Conservation (phyloP, 2,888 invertebrate genomes). For the Ochlodes sylvanus region DNA sequence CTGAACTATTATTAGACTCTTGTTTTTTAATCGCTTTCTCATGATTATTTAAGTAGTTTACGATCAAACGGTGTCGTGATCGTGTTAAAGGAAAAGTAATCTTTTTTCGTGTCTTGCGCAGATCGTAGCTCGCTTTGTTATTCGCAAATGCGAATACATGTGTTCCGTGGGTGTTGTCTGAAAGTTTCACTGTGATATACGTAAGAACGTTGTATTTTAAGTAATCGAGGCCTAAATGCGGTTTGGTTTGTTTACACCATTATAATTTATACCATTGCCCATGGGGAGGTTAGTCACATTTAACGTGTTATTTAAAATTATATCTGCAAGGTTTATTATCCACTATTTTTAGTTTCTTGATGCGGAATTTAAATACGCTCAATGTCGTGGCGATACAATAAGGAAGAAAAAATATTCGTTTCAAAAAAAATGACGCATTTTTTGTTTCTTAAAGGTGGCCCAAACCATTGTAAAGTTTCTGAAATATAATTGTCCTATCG, state of each 20-base stretch:
- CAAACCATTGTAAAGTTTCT: too few relatives aligned
- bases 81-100: slow-evolving; percentile 2
- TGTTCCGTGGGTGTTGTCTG: slow-evolving; percentile 10
- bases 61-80: background rate
- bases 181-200: slow-evolving; percentile 11
- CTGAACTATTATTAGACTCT: background rate
- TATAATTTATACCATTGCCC: slow-evolving; percentile 24
- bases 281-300: slow-evolving; percentile 19
- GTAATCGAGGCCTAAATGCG: slow-evolving; percentile 8
- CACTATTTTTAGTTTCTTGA: background rate
- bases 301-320: slow-evolving; percentile 2
- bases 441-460: background rate
- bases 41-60: background rate
- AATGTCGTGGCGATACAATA: background rate
- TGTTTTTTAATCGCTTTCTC: background rate
- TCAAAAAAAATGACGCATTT: background rate
- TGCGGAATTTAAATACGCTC: background rate
- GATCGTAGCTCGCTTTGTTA: background rate
- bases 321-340: background rate
- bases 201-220: slow-evolving; percentile 19
- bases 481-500: too few relatives aligned
- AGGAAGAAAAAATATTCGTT: background rate
- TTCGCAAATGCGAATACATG: background rate
- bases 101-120: slow-evolving; percentile 8
- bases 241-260: slow-evolving; percentile 22